These are phyloP conservation scores for Drosophila mimica DNA, from an alignment of 2,888 invertebrate genomes.

Conservation along the genomic window DNA sequence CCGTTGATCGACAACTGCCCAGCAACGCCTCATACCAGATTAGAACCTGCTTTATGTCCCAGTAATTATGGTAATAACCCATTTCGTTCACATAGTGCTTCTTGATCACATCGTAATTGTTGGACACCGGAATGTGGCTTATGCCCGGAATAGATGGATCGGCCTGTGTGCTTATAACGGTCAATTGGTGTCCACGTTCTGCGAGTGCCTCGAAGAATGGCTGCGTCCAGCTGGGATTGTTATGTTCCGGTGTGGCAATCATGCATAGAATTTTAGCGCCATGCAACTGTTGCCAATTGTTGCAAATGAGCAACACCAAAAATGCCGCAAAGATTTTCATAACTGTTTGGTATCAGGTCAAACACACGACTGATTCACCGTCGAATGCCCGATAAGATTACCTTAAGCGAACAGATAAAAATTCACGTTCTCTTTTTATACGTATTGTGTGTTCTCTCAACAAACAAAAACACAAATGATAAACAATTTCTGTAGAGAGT, in stretches of 20 bases:
- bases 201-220: slow-evolving; percentile 55
- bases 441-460: slow-evolving; percentile 11
- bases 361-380: slow-evolving; percentile 50
- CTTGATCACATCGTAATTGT: slow-evolving; percentile 49
- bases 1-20: slow-evolving; percentile 48
- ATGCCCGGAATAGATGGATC: slow-evolving; percentile 19
- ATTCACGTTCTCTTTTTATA: not conserved
- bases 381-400: slow-evolving; percentile 35
- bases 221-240: slow-evolving; percentile 63
- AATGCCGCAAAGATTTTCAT: slow-evolving; percentile 36
- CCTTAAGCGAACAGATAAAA: slow-evolving; percentile 1
- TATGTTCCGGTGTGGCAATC: slow-evolving; percentile 52
- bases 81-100: slow-evolving; percentile 43
- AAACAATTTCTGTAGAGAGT: not conserved
- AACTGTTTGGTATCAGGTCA: not conserved
- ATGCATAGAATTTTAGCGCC: slow-evolving; percentile 62
- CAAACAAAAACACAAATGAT: slow-evolving; percentile 4
- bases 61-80: slow-evolving; percentile 18
- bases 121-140: slow-evolving; percentile 19
- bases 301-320: slow-evolving; percentile 21
- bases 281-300: slow-evolving; percentile 27
- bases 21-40: slow-evolving; percentile 66
- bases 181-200: slow-evolving; percentile 54
- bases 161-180: slow-evolving; percentile 37
- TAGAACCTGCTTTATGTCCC: slow-evolving; percentile 51